Evolutionary conservation across 2,888 invertebrate genomes (phyloP).

Genomic region (Andrena hattorfiana): DNA sequence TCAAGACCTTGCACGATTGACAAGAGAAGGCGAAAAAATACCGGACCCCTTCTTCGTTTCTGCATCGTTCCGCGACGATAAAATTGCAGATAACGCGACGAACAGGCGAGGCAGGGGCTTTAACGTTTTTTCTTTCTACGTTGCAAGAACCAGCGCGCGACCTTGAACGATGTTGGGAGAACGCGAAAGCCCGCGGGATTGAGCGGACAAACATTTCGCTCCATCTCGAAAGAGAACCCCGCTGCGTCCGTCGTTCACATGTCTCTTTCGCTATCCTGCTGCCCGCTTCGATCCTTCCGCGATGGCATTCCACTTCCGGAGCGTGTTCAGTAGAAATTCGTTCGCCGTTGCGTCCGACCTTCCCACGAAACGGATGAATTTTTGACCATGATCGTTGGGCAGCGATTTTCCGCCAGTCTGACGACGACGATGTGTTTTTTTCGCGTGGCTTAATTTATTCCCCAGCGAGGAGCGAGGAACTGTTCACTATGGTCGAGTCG

Average conservation of each 20-base stretch:
- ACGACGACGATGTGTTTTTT: too few relatives aligned
- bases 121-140: slow-evolving; percentile 61
- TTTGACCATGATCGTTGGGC: too few relatives aligned
- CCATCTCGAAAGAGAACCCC: slow-evolving; percentile 35
- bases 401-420: too few relatives aligned
- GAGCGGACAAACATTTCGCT: slow-evolving; percentile 31
- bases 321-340: too few relatives aligned
- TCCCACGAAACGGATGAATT: too few relatives aligned
- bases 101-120: slow-evolving; percentile 38
- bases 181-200: slow-evolving; percentile 52
- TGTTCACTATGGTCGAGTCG: too few relatives aligned
- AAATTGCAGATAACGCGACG: slow-evolving; percentile 61
- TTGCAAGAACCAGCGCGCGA: slow-evolving; percentile 55
- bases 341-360: too few relatives aligned
- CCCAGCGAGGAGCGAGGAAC: too few relatives aligned
- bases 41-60: slow-evolving; percentile 24
- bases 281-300: not conserved
- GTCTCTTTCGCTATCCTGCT: not conserved
- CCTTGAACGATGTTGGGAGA: slow-evolving; percentile 67
- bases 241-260: slow-evolving; percentile 16
- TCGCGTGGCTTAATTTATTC: too few relatives aligned
- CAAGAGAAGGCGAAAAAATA: slow-evolving; percentile 52
- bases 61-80: slow-evolving; percentile 50
- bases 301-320: slow-evolving; percentile 6
- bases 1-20: slow-evolving; percentile 46